Conservation (phyloP, 2,888 invertebrate species). For the Sylvicola cinctus region DNA sequence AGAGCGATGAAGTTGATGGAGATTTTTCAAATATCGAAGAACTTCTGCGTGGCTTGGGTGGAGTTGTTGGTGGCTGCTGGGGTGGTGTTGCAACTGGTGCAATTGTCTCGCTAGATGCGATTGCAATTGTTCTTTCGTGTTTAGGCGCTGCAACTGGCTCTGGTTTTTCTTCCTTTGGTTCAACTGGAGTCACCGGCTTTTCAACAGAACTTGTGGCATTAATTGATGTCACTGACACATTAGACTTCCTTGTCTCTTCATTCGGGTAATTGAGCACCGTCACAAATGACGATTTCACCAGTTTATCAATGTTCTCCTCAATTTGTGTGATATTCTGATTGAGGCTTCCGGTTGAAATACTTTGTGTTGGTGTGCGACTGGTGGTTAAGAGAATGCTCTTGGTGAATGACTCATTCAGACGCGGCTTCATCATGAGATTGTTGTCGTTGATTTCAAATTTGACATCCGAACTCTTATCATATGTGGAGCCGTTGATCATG, state of each 20-base stretch:
- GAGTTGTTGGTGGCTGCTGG: conserved; percentile 5
- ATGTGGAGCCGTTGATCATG: background rate
- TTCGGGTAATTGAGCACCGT: conserved; percentile 14
- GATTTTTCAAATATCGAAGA: conserved; percentile 5
- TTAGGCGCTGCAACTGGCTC: background rate
- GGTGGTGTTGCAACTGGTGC: conserved; percentile 7
- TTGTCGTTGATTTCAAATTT: conserved; percentile 14
- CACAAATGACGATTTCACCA: conserved; percentile 20
- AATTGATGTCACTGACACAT: conserved; percentile 3
- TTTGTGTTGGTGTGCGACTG: no score
- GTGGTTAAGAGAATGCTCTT: no score
- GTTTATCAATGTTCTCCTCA: conserved; percentile 21
- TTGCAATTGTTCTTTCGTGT: background rate
- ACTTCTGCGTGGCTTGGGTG: conserved; percentile 5
- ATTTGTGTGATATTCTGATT: conserved; percentile 16
- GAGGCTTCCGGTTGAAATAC: background rate
- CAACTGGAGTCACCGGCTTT: no score
- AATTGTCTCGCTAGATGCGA: background rate
- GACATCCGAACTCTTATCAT: conserved; percentile 12
- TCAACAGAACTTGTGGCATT: background rate
- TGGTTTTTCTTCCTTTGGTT: no score
- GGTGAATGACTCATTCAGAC: no score
- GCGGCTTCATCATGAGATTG: background rate
- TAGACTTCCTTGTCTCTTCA: conserved; percentile 7
- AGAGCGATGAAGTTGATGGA: conserved; percentile 23